A percentile compares a stretch with the other conserved stretches of the same genome.
Evolutionary conservation across 2,113 vertebrate genomes (phyloP).

Genomic region (Nerophis lumbriciformis): DNA sequence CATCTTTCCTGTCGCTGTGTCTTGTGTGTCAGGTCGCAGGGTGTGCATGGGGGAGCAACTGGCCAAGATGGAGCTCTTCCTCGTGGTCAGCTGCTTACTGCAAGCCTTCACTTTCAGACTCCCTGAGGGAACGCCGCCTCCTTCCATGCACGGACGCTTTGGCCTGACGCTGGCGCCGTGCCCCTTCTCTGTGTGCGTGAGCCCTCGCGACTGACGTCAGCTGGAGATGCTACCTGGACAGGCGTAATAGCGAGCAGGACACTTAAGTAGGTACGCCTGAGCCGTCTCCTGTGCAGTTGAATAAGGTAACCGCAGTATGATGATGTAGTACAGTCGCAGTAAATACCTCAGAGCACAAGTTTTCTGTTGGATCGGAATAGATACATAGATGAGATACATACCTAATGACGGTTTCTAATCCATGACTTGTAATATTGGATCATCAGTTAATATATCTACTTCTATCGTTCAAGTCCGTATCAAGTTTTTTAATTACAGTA

Average conservation of each 20-base stretch:
- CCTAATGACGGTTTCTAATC: no score
- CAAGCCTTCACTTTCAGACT: conserved; percentile 82
- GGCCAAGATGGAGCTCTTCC: conserved; percentile 95
- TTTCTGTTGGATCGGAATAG: no score
- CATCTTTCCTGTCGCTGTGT: not conserved
- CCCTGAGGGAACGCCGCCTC: conserved; percentile 73
- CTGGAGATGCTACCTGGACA: not conserved
- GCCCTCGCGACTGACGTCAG: conserved; percentile 28
- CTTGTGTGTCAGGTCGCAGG: conserved; percentile 76
- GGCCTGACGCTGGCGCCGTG: conserved; percentile 86
- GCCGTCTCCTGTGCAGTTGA: not conserved
- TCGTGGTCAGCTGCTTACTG: conserved; percentile 83
- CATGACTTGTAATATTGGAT: not conserved
- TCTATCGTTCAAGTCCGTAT: not conserved
- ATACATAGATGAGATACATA: no score
- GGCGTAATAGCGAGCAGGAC: not conserved
- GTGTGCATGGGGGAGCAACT: conserved; percentile 95
- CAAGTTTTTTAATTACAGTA: no score
- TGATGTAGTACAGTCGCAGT: no score
- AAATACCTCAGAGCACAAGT: no score
- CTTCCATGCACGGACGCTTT: conserved; percentile 81
- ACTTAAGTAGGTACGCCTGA: not conserved
- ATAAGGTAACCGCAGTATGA: no score
- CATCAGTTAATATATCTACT: not conserved
- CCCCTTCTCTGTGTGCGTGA: conserved; percentile 73